Evolutionary conservation across 2,113 vertebrate genomes (phyloP), one percentile per base, ranked within the genome.

Genomic region (Osmerus eperlanus): DNA sequence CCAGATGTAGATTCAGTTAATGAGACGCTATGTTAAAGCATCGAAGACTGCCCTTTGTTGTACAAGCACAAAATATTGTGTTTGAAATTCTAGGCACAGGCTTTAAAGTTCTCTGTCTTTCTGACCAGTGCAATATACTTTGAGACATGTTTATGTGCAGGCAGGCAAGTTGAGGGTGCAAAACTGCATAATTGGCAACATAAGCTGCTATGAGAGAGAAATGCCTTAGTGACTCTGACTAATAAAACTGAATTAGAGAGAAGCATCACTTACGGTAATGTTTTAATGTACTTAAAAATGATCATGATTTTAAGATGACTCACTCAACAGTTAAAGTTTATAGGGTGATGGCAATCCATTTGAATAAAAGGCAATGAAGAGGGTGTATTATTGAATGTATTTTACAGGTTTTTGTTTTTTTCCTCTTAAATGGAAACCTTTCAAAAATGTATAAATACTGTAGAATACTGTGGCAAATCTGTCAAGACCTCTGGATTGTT

Each of bases 1-100:
- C 54, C 23, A 67, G 59, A 67, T 78, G 67, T 58, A 67, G 72
- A 67, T 56, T 70, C 55, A 58, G 36, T 66, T 25, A 66, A 70
- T 66, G 23, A 21, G 21, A 36, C 3, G 13, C 64, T 66, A 41
- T 13, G 23, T 18, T 19, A 19, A 65, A 68, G 2, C 52, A 58
- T 56, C 4, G 14, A 41, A 41, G 16, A 47, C 36, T 47, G 8
- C 47, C 18, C n/a, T 36, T 65, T 19, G 32, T 65, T 65, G n/a
- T 21, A 18, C 8, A 18, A 59, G n/a, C 3, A 19, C 5, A 19
- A 19, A 4, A 18, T 1, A 18, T n/a, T 18, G n/a, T 19, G 19
- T 18, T 64, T 64, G 1, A 64, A 32, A 64, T 32, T 64, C 21
- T 36, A 36, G 18, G 29, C 29, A 32, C 62, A 9, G 16, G 21